phyloP scores from a whole-genome alignment of 2,888 invertebrate genomes.

The Ennomos quercinarius region DNA sequence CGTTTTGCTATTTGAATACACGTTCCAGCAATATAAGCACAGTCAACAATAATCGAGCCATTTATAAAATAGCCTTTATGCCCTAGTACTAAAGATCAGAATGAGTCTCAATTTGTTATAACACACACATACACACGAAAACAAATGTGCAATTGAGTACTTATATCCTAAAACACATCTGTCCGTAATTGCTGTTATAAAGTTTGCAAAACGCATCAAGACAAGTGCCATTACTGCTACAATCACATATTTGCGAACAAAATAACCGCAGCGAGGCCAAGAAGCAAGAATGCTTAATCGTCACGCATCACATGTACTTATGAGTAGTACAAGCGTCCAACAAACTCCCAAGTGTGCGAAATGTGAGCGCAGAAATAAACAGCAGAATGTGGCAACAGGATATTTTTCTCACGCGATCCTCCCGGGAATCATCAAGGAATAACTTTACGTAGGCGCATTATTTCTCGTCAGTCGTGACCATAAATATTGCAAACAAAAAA shows the following conservation, averaged over 20 bases:
- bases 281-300: conserved; percentile 30
- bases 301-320: conserved; percentile 25
- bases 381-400: conserved; percentile 54
- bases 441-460: conserved; percentile 48
- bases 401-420: conserved; percentile 72
- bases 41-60: not conserved
- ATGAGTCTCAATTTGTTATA: not conserved
- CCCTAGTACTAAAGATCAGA: conserved; percentile 6
- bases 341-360: conserved; percentile 51
- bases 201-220: conserved; percentile 37
- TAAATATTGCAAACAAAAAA: conserved; percentile 13
- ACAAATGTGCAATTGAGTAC: conserved; percentile 1
- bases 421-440: conserved; percentile 58
- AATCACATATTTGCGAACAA: conserved; percentile 24
- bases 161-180: conserved; percentile 18
- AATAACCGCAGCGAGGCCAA: conserved; percentile 24
- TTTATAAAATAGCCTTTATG: not conserved
- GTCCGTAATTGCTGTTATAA: conserved; percentile 26
- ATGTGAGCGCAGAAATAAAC: conserved; percentile 65
- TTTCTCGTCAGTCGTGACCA: conserved; percentile 17
- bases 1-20: conserved; percentile 5
- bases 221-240: conserved; percentile 20
- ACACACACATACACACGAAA: not conserved
- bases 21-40: conserved; percentile 3
- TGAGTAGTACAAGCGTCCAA: conserved; percentile 1